Conservation (phyloP, 2,888 invertebrate species). For the Orthonychiurus folsomi region DNA sequence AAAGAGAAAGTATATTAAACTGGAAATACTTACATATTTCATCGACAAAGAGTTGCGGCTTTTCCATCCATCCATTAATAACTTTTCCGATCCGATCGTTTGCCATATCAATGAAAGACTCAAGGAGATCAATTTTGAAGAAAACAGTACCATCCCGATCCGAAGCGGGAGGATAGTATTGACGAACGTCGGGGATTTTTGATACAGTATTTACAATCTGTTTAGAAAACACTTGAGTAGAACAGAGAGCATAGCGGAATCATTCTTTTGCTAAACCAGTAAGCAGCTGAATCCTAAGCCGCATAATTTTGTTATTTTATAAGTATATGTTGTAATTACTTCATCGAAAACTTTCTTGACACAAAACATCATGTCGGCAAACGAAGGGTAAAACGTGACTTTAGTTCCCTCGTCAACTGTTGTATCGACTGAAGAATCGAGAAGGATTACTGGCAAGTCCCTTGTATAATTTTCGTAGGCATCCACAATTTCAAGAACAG, state of each 20-base stretch:
- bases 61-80: constrained; percentile 27
- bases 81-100: constrained; percentile 24
- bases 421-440: constrained; percentile 34
- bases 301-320: too few relatives aligned
- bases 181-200: constrained; percentile 29
- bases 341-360: constrained; percentile 37
- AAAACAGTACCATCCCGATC: constrained; percentile 10
- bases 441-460: constrained; percentile 27
- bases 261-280: too few relatives aligned
- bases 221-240: too few relatives aligned
- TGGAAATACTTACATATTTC: constrained; percentile 21
- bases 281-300: too few relatives aligned
- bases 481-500: constrained; percentile 21
- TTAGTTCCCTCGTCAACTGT: not conserved
- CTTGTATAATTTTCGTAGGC: constrained; percentile 30
- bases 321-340: too few relatives aligned
- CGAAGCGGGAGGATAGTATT: too few relatives aligned
- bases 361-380: constrained; percentile 34
- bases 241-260: too few relatives aligned
- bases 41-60: constrained; percentile 23
- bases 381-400: constrained; percentile 27
- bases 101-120: constrained; percentile 24
- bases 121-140: constrained; percentile 24
- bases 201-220: constrained; percentile 20
- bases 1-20: not conserved